These are phyloP conservation scores for Oscarella lobularis DNA, from an alignment of 37 sponge, comb jelly and placozoan species.

Conservation along the genomic window DNA sequence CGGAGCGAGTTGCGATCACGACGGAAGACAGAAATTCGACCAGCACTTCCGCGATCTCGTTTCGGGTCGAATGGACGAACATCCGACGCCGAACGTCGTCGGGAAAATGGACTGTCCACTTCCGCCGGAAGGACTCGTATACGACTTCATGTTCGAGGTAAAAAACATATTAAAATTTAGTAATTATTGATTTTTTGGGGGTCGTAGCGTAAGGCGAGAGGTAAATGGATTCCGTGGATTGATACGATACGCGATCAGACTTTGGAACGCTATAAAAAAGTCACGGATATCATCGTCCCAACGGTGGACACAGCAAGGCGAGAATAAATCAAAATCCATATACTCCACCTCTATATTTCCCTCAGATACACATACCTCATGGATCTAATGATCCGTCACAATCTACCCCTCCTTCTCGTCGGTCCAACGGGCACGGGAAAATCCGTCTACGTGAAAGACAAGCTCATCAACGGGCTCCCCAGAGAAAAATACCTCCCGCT, in stretches of 20 bases:
- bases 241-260: constrained; percentile 57
- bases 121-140: constrained; percentile 67
- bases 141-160: constrained; percentile 91
- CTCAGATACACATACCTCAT: constrained; percentile 78
- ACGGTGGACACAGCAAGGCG: constrained; percentile 76
- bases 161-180: background rate
- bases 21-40: constrained; percentile 77
- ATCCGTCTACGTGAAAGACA: constrained; percentile 93
- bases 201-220: constrained; percentile 52
- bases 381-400: constrained; percentile 74
- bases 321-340: background rate
- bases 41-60: constrained; percentile 54
- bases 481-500: constrained; percentile 75
- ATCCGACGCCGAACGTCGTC: constrained; percentile 35
- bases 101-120: constrained; percentile 88
- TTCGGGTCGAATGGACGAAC: constrained; percentile 32
- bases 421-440: constrained; percentile 99
- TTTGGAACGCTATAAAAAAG: constrained; percentile 36
- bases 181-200: background rate
- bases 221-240: constrained; percentile 94
- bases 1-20: constrained; percentile 63
- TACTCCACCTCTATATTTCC: background rate
- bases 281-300: constrained; percentile 89
- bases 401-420: constrained; percentile 65
- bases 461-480: constrained; percentile 77